These are phyloP conservation scores for Saccostrea cuccullata DNA, from an alignment of 1,140 invertebrate genomes.

Conservation along the genomic window DNA sequence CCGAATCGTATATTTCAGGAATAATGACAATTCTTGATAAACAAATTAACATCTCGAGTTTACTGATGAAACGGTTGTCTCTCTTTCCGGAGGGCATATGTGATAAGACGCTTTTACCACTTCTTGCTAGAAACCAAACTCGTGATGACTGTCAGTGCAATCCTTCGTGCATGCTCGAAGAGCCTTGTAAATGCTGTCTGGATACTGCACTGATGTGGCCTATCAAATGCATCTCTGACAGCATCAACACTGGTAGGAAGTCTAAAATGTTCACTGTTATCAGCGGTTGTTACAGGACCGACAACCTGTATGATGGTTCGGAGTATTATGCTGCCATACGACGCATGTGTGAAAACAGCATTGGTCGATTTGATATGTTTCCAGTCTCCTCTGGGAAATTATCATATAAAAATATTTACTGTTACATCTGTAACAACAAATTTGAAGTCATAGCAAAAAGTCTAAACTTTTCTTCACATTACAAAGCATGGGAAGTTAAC, in stretches of 20 bases:
- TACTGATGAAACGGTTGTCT: conserved; percentile 4
- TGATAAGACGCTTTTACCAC: background rate
- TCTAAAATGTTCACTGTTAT: background rate
- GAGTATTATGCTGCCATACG: background rate
- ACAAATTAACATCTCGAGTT: background rate
- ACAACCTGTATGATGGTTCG: background rate
- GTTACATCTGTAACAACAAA: background rate
- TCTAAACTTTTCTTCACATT: background rate
- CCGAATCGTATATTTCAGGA: background rate
- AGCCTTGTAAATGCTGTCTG: background rate
- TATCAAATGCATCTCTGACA: background rate
- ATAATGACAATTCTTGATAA: background rate
- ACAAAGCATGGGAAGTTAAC: background rate
- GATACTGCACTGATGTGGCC: background rate
- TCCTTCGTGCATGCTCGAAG: background rate
- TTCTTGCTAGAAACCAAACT: background rate
- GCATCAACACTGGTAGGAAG: background rate
- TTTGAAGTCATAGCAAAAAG: background rate
- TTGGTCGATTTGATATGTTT: background rate
- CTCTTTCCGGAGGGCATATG: background rate
- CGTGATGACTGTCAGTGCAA: background rate
- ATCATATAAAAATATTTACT: background rate
- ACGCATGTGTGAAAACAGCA: background rate
- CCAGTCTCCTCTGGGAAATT: background rate
- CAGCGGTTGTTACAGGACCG: background rate